Evolutionary conservation across 2,888 invertebrate genomes (phyloP), one percentile per base, ranked within the genome.

Genomic region (Drosophila peninsularis): DNA sequence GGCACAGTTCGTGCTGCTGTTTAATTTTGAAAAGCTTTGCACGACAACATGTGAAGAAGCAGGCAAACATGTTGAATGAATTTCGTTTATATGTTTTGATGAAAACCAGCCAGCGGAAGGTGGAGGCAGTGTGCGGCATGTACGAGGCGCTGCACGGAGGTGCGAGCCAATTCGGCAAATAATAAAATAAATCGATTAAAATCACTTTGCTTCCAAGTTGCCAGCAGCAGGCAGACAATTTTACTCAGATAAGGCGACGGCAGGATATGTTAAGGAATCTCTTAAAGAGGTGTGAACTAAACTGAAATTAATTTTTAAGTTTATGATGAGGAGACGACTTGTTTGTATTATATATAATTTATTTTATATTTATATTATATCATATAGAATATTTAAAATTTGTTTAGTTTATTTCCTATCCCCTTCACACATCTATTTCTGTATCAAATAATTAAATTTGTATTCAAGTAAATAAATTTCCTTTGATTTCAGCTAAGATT

Each of bases 21-120:
- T 85, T 88, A 88, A 88, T 85, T 82, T 88, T 65, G 69, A 82
- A 85, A 85, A 85, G 71, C 81, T 82, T 83, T 82, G 70, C 68
- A 70, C 80, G 82, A 83, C 81, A 84, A 75, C 75, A 57, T 71
- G 68, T 57, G 66, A 52, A 65, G 61, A 21, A 62, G 62, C 68
- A 53, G 47, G 27, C 14, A 42, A 80, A 75, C 82, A 84, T 79
- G 77, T 86, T 72, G 72, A 72, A 69, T 49, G 70, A 69, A 81
- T 74, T 67, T 50, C 60, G 30, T 41, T 41, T 41, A 50, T 50
- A 50, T 50, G 30, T 50, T 34, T 19, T 34, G 32, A 21, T 50
- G 34, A 50, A 50, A 50, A 9, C 4, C 47, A 13, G 17, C 30
- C 6, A 13, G 17, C 1, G 10, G 2, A 9, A 1, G 14, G 5